phyloP scores from a whole-genome alignment of 2,888 invertebrate species.

The Epirrita christyi region DNA sequence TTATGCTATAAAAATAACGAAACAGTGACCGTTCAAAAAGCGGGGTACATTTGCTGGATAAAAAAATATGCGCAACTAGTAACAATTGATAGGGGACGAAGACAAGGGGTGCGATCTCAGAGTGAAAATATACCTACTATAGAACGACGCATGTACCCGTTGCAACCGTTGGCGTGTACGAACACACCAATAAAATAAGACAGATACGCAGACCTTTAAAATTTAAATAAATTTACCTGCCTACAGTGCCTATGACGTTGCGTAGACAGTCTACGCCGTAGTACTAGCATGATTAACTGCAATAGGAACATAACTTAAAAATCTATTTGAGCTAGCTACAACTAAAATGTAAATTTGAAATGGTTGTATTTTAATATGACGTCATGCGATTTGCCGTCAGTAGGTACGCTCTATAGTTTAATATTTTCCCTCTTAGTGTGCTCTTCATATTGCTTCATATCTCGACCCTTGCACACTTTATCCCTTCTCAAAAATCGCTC shows the following conservation, averaged over 20 bases:
- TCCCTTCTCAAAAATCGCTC: conserved; percentile 79
- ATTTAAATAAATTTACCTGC: too few relatives aligned
- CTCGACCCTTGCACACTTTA: conserved; percentile 73
- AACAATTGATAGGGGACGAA: conserved; percentile 74
- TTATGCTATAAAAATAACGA: conserved; percentile 29
- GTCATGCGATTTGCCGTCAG: too few relatives aligned
- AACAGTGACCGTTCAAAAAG: conserved; percentile 34
- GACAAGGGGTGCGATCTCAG: conserved; percentile 68
- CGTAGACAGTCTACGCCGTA: conserved; percentile 10
- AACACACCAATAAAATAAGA: background rate
- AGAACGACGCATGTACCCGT: conserved; percentile 5
- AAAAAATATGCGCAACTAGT: conserved; percentile 79
- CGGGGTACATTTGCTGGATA: conserved; percentile 58
- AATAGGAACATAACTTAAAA: too few relatives aligned
- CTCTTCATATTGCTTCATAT: conserved; percentile 30
- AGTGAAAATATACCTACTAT: conserved; percentile 44
- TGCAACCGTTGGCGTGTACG: background rate
- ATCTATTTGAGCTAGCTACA: too few relatives aligned
- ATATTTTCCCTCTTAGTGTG: background rate
- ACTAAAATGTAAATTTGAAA: too few relatives aligned
- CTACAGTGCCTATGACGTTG: background rate
- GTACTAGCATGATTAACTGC: background rate
- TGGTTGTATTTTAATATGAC: too few relatives aligned
- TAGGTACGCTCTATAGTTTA: background rate
- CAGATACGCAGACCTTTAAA: too few relatives aligned